Percentiles rank a stretch among this genome's conserved stretches.
Evolutionary conservation across 1,140 invertebrate species (phyloP).

Genomic region (Chlorops oryzae): DNA sequence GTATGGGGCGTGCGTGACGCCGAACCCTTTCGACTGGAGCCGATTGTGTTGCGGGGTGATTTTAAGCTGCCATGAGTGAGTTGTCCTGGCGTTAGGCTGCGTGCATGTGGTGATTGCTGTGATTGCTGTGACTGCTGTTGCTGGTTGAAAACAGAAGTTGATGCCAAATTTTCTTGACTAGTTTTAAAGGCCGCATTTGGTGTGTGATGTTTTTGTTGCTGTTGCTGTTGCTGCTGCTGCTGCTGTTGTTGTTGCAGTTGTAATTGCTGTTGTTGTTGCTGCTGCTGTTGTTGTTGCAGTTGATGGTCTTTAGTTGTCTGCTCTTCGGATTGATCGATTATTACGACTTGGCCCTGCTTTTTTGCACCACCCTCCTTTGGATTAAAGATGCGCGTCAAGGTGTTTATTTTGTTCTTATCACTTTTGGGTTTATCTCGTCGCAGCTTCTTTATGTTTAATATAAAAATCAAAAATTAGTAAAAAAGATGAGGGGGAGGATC

Average conservation of each 20-base stretch:
- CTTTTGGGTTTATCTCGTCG: constrained; percentile 35
- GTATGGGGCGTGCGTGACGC: constrained; percentile 21
- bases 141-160: no score
- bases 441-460: constrained; percentile 2
- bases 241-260: constrained; percentile 12
- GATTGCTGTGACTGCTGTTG: not conserved
- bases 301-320: constrained; percentile 25
- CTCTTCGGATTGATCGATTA: constrained; percentile 42
- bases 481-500: no score
- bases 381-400: constrained; percentile 61
- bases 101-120: constrained; percentile 19
- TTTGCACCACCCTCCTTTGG: constrained; percentile 54
- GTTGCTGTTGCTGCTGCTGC: no score
- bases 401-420: constrained; percentile 67
- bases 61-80: constrained; percentile 22
- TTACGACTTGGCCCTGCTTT: constrained; percentile 49
- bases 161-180: constrained; percentile 9
- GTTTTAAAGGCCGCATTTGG: constrained; percentile 11
- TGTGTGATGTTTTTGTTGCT: constrained; percentile 11
- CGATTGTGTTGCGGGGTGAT: constrained; percentile 10
- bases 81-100: constrained; percentile 19
- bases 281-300: constrained; percentile 8
- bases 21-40: constrained; percentile 17
- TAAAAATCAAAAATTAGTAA: not conserved
- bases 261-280: constrained; percentile 5